Conservation (phyloP, 1,140 invertebrate genomes). For the Melitaea cinxia region DNA sequence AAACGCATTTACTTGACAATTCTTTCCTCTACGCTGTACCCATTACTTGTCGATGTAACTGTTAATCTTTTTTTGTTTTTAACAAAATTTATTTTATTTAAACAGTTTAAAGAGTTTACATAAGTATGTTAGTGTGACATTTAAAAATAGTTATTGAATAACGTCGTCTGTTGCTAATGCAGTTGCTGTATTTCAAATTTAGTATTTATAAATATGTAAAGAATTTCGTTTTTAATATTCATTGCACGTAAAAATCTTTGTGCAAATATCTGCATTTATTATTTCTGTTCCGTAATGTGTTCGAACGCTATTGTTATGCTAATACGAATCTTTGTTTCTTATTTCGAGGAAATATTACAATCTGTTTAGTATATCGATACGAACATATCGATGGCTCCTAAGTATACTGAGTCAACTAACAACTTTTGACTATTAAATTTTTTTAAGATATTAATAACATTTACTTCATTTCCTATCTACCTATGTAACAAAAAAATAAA, state of each 20-base stretch:
- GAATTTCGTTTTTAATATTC: constrained; percentile 1
- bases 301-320: constrained; percentile 20
- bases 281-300: constrained; percentile 24
- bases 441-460: no score
- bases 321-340: constrained; percentile 14
- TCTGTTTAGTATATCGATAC: not conserved
- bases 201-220: constrained; percentile 8
- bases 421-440: no score
- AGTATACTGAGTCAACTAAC: no score
- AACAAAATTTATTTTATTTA: no score
- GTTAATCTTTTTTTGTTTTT: no score
- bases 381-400: no score
- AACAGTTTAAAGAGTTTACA: not conserved
- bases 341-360: constrained; percentile 21
- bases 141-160: not conserved
- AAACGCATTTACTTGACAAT: no score
- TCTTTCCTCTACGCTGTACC: no score
- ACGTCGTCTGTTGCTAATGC: not conserved
- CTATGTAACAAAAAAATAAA: not conserved
- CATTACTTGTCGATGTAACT: no score
- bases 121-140: not conserved
- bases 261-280: constrained; percentile 34
- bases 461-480: no score
- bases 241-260: constrained; percentile 27
- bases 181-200: not conserved